Evolutionary conservation across 1,140 invertebrate genomes (phyloP), one percentile per base, ranked within the genome.

Genomic region (Hyles vespertilio): DNA sequence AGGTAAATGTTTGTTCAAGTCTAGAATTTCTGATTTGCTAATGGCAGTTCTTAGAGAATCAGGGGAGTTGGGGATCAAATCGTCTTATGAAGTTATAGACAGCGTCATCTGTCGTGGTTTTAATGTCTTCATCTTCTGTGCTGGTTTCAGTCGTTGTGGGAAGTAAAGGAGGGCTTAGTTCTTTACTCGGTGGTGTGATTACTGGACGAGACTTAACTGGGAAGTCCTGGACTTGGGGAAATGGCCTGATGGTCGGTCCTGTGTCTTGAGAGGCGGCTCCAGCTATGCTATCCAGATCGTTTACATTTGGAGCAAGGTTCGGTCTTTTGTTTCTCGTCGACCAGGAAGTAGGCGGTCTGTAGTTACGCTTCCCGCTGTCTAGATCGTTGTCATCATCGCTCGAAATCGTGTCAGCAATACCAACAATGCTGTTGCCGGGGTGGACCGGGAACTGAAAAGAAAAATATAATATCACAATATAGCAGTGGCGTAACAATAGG

Each of bases 31-130:
- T 0, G 75, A 71, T 71, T 75, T 77, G 0, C 84, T 78, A 77
- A 86, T 87, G 0, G 83, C 74, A 6, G 86, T 86, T 63, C 79
- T 77, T 11, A 74, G 62, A 3, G 77, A 75, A 55, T 84, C 78
- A 2, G 81, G 77, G 2, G 81, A 79, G 33, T 83, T 87, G 0
- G 89, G n/a, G 85, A 47, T 89, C 84, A 55, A 90, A 90, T 3
- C 87, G 77, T 59, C 89, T 89, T 43, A 90, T 89, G 63, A 90
- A 89, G 11, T 83, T 80, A 12, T 77, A 74, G 0, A 89, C 79
- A 3, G 82, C 67, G 51, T 84, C 83, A 62, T 66, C 63, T 7
- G 65, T 54, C 0, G 52, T 48, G 3, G 32, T 58, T 65, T 52
- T 10, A n/a, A 76, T 61, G 7, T 67, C 59, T 5, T 59, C 67